Percentiles rank a stretch among this genome's conserved stretches.
Conservation (phyloP, 2,888 invertebrate species). For the Itoplectis maculator region DNA sequence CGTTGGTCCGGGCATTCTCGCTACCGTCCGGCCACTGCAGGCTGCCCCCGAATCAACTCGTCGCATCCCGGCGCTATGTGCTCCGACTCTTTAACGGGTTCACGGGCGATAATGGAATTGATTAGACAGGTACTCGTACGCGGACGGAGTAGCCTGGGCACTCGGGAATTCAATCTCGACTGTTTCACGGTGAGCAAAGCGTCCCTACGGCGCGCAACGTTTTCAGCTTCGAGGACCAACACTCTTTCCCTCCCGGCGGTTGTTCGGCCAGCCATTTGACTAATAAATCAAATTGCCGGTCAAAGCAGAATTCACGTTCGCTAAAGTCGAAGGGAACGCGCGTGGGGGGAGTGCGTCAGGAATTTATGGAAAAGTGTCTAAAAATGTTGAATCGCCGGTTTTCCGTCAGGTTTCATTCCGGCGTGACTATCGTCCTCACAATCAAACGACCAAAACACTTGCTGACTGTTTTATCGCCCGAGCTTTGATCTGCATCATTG, state of each 20-base stretch:
- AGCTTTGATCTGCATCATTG: no score
- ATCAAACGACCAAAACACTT: no score
- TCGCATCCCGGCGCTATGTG: slow-evolving; percentile 19
- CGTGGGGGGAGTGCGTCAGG: no score
- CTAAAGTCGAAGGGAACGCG: no score
- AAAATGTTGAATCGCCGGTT: no score
- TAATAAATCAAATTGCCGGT: background rate
- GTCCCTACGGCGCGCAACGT: background rate
- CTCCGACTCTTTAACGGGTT: slow-evolving; percentile 53
- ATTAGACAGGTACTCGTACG: slow-evolving; percentile 51
- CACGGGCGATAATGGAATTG: slow-evolving; percentile 63
- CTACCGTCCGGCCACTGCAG: slow-evolving; percentile 17
- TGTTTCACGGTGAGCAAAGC: slow-evolving; percentile 54
- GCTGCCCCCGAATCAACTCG: slow-evolving; percentile 56
- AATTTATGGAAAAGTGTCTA: no score
- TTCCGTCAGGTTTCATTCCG: no score
- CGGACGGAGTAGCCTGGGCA: slow-evolving; percentile 31
- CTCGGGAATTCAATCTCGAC: slow-evolving; percentile 54
- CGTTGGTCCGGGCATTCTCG: slow-evolving; percentile 29
- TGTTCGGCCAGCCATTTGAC: background rate
- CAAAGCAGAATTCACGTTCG: background rate
- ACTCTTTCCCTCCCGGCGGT: background rate
- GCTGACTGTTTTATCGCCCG: no score
- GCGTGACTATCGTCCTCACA: no score
- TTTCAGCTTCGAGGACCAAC: background rate